Conservation (phyloP, 2,797 vertebrate genomes). For the Eulemur coronatus region DNA sequence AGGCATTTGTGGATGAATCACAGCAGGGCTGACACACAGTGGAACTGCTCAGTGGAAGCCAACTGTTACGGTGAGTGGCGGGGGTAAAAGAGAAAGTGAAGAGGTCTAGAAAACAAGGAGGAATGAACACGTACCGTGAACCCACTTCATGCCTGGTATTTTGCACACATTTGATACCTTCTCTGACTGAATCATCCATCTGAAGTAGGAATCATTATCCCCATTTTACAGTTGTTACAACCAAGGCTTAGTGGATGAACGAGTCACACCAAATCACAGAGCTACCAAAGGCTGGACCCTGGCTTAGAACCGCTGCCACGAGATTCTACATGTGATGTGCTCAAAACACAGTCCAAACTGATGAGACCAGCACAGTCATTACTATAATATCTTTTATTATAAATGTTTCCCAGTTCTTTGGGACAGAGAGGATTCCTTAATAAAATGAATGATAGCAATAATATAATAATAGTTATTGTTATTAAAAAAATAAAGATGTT, state of each 20-base stretch:
- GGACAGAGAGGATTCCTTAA: not conserved
- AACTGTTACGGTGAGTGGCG: not conserved
- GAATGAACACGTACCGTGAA: not conserved
- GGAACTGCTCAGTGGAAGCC: not conserved
- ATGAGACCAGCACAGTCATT: not conserved
- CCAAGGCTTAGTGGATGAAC: not conserved
- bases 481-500: not conserved
- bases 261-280: not conserved
- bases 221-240: not conserved
- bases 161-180: not conserved
- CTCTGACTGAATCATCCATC: not conserved
- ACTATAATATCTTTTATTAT: not conserved
- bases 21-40: fast-evolving
- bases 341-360: not conserved
- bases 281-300: not conserved
- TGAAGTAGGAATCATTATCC: not conserved
- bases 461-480: not conserved
- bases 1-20: not conserved
- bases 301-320: not conserved
- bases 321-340: not conserved
- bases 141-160: not conserved
- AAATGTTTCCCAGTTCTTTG: not conserved
- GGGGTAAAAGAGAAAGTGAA: not conserved
- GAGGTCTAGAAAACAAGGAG: not conserved
- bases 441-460: not conserved